These are phyloP conservation scores for Nectonema munidae DNA, from an alignment of 2,888 invertebrate genomes.

Conservation along the genomic window DNA sequence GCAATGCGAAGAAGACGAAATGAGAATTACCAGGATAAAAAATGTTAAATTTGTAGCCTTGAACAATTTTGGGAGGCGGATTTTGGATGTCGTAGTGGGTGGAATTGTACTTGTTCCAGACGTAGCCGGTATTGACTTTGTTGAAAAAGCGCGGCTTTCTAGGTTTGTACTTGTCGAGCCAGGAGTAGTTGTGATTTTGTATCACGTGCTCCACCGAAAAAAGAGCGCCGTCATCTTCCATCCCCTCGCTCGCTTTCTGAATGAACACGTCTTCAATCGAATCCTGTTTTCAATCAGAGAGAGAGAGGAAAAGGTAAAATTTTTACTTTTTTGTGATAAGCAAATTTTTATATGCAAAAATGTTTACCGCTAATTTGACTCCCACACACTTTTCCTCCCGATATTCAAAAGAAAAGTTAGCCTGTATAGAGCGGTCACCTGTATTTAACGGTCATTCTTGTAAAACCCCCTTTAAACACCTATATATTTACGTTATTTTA, in stretches of 20 bases:
- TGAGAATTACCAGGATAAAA: constrained; percentile 99
- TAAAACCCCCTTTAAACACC: too few relatives aligned
- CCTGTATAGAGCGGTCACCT: too few relatives aligned
- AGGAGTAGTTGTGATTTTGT: constrained; percentile 52
- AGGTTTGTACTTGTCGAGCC: constrained; percentile 92
- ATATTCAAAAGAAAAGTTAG: too few relatives aligned
- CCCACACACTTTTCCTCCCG: too few relatives aligned
- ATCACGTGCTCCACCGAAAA: constrained; percentile 35
- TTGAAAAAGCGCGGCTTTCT: constrained; percentile 92
- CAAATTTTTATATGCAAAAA: too few relatives aligned
- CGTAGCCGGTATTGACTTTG: constrained; percentile 46
- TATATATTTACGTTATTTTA: too few relatives aligned
- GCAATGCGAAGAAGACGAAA: too few relatives aligned
- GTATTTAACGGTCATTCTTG: too few relatives aligned
- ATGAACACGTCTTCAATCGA: constrained; percentile 21
- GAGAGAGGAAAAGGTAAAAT: too few relatives aligned
- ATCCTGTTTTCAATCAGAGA: constrained; percentile 17
- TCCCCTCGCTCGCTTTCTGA: constrained; percentile 20
- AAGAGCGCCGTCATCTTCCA: constrained; percentile 30
- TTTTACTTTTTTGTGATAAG: too few relatives aligned
- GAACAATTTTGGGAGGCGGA: constrained; percentile 96
- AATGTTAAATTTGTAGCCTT: constrained; percentile 98
- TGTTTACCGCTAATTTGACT: too few relatives aligned
- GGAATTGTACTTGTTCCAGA: constrained; percentile 99
- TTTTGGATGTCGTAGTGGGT: constrained; percentile 99